phyloP scores from a whole-genome alignment of 2,797 vertebrate species.

The Lycodopsis pacificus region DNA sequence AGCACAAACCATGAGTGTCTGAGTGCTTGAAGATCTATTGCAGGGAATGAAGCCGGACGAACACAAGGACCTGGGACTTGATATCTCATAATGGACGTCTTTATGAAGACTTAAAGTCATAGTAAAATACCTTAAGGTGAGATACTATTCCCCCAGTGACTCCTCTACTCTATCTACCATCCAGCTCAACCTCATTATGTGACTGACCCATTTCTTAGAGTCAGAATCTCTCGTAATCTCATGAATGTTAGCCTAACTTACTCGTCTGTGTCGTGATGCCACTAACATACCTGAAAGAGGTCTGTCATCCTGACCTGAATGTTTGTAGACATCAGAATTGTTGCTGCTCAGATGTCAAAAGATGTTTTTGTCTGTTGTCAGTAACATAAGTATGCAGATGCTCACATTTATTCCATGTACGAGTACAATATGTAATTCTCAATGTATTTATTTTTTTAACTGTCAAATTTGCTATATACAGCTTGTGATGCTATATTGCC shows the following conservation, averaged over 20 bases:
- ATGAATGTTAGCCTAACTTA: conserved; percentile 42
- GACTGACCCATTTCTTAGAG: conserved; percentile 12
- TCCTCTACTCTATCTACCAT: not conserved
- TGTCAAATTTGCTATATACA: conserved; percentile 23
- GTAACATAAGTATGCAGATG: not conserved
- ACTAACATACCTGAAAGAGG: conserved; percentile 51
- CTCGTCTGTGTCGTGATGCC: conserved; percentile 25
- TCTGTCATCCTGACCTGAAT: conserved; percentile 27
- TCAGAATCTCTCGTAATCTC: conserved; percentile 15
- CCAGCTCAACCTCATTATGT: conserved; percentile 24
- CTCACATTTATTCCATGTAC: conserved; percentile 18
- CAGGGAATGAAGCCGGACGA: not conserved
- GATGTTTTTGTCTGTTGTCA: conserved; percentile 1
- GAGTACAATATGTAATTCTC: conserved; percentile 38
- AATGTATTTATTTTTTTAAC: conserved; percentile 50
- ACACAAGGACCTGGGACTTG: conserved; percentile 1
- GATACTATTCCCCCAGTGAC: not conserved
- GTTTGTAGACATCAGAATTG: conserved; percentile 20
- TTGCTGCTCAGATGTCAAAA: conserved; percentile 41
- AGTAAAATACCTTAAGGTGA: conserved; percentile 18
- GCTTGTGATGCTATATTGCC: not conserved
- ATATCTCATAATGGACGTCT: not conserved
- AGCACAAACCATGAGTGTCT: conserved; percentile 90
- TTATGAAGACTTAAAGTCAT: conserved; percentile 8
- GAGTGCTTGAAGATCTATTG: conserved; percentile 1